Evolutionary conservation across 2,797 vertebrate genomes (phyloP).

Genomic region (Falco concolor): DNA sequence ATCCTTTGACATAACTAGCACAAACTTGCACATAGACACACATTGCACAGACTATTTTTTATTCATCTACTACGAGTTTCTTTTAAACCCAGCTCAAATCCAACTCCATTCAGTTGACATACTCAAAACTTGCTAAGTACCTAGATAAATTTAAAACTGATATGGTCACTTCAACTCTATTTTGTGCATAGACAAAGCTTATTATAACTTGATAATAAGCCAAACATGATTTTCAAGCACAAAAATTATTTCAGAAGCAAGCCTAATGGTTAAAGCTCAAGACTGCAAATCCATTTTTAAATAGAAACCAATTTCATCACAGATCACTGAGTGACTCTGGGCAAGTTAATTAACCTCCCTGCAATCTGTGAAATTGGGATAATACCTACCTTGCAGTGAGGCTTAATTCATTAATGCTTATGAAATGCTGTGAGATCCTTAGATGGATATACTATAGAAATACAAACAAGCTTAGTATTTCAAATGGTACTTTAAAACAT

Average conservation of each 20-base stretch:
- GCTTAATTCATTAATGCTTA: slow-evolving; percentile 38
- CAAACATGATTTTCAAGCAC: neutral
- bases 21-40: neutral
- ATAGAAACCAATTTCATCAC: slow-evolving; percentile 19
- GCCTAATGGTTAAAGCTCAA: neutral
- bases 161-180: neutral
- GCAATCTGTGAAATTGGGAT: slow-evolving; percentile 20
- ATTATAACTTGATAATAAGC: neutral
- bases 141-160: neutral
- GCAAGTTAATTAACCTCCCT: slow-evolving; percentile 52
- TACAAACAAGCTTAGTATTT: slow-evolving; percentile 2
- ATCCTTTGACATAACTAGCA: neutral
- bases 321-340: slow-evolving; percentile 3
- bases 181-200: neutral
- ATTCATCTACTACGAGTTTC: neutral
- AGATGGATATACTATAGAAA: neutral
- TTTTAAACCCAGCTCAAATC: neutral
- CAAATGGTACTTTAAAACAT: neutral
- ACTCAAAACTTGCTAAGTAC: neutral
- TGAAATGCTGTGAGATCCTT: neutral
- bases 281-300: neutral
- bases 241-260: neutral
- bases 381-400: slow-evolving; percentile 20
- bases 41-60: neutral
- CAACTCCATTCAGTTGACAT: neutral